phyloP scores from a whole-genome alignment of 53 echinoderm and acorn worm species.

The Arbacia lixula region DNA sequence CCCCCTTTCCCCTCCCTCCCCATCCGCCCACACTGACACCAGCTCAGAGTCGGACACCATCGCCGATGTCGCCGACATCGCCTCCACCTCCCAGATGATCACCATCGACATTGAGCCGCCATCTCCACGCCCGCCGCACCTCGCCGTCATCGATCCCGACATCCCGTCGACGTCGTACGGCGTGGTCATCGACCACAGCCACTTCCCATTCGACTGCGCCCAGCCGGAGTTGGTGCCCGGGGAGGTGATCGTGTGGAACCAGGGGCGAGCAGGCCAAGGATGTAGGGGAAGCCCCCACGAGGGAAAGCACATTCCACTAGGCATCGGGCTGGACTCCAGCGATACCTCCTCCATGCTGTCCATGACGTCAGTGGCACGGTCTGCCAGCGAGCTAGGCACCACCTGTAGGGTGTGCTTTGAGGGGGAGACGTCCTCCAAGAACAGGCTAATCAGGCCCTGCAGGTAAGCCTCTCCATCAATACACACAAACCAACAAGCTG shows the following conservation, averaged over 20 bases:
- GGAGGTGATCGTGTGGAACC: slow-evolving; percentile 84
- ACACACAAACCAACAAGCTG: no score
- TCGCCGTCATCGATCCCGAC: slow-evolving; percentile 20
- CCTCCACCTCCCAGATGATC: slow-evolving; percentile 57
- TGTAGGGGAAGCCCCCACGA: slow-evolving; percentile 25
- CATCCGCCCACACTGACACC: slow-evolving; percentile 19
- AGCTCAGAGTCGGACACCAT: slow-evolving; percentile 55
- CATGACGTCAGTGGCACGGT: slow-evolving; percentile 92
- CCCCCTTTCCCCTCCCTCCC: background rate
- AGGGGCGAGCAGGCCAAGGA: background rate
- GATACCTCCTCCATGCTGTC: slow-evolving; percentile 92
- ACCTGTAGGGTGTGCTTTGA: slow-evolving; percentile 97
- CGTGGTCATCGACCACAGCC: background rate
- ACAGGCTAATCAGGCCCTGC: slow-evolving; percentile 94
- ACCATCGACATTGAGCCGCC: slow-evolving; percentile 67
- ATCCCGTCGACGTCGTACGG: slow-evolving; percentile 77
- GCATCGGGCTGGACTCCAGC: slow-evolving; percentile 77
- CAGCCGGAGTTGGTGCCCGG: slow-evolving; percentile 42
- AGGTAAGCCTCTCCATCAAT: no score
- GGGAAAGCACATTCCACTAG: slow-evolving; percentile 44
- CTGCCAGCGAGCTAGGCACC: slow-evolving; percentile 91
- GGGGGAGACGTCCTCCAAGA: slow-evolving; percentile 89
- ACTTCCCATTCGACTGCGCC: slow-evolving; percentile 35
- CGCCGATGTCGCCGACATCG: slow-evolving; percentile 12
- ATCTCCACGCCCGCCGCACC: slow-evolving; percentile 53